Evolutionary conservation across 2,888 invertebrate genomes (phyloP), one percentile per base, ranked within the genome.

Genomic region (Thumatha senex): DNA sequence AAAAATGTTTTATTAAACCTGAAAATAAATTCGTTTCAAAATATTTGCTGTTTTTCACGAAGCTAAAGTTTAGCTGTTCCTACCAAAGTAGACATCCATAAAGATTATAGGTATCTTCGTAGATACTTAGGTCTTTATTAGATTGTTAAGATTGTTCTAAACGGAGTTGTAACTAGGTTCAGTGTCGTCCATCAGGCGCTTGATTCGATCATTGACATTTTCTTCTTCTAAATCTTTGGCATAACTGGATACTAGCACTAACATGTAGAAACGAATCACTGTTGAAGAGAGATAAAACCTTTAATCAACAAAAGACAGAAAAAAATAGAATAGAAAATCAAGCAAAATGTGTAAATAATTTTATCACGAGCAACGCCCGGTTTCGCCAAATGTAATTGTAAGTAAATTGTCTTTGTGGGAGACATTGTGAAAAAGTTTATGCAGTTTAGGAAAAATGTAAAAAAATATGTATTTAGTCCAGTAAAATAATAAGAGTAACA

Each of bases 191-290:
- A 81, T 61, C 2, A 86, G 48, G 1, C 72, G 76, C 44, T 80
- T 74, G 10, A 88, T 60, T 40, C 78, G 70, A 40, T 82, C 80
- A 0, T 62, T 63, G 18, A 79, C 82, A 7, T 58, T 56, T 9
- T 81, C 81, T 42, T 89, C 87, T 45, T 79, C 76, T 5, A 90
- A 56, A 44, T 84, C 75, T 48, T 80, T 80, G 75, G 80, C 82
- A 60, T 76, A 86, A 46, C 89, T 90, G 2, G 82, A 73, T 10
- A 90, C 91, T n/a, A 89, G 54, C 66, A 83, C 78, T 56, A 91
- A 58, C 86, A 89, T 87, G 76, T 91, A 90, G 74, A 86, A 80
- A 9, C 84, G 77, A 11, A 88, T 54, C 62, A 86, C 90, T 91
- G 29, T 35, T 11, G 24, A 13, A 29, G 13, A 35, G 11, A 8